phyloP scores from a whole-genome alignment of 2,113 vertebrate genomes.

The Panthera uncia region DNA sequence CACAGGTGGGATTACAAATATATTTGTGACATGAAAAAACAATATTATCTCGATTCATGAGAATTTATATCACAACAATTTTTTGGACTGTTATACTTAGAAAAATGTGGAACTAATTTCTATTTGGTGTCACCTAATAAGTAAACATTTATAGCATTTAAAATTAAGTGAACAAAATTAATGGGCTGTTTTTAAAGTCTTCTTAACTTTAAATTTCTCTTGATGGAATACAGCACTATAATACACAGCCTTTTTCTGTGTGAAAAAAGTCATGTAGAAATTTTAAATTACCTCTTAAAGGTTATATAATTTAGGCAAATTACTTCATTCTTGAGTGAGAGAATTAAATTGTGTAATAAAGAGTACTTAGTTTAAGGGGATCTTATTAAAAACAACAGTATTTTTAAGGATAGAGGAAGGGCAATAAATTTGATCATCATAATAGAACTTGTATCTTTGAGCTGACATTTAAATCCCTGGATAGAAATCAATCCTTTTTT shows the following conservation, averaged over 20 bases:
- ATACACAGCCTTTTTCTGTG: not conserved
- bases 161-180: not conserved
- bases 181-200: not conserved
- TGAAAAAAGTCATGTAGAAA: not conserved
- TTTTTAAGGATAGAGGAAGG: not conserved
- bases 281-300: not conserved
- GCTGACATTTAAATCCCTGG: not conserved
- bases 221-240: not conserved
- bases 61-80: not conserved
- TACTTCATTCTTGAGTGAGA: not conserved
- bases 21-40: not conserved
- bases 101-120: not conserved
- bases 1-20: not conserved
- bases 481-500: not conserved
- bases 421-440: not conserved
- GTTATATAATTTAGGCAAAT: not conserved
- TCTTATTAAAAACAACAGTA: not conserved
- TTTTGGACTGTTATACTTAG: not conserved
- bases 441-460: not conserved
- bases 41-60: not conserved
- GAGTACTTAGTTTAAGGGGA: not conserved
- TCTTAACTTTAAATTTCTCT: not conserved
- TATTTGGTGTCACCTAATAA: not conserved
- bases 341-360: not conserved
- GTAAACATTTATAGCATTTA: not conserved